phyloP scores from a whole-genome alignment of 2,797 vertebrate genomes.

The Lemur catta region DNA sequence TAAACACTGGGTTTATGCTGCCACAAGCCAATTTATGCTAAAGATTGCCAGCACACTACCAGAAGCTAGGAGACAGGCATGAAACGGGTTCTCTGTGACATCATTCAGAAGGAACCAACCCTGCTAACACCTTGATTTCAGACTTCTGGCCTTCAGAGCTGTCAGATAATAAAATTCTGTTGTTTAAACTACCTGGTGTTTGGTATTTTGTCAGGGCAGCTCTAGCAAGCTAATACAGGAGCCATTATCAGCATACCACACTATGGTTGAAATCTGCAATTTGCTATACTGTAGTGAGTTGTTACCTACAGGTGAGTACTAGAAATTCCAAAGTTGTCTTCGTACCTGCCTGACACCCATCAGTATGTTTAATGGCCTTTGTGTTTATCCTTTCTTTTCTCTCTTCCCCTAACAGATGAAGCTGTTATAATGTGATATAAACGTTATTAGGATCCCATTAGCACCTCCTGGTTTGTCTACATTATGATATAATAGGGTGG shows the following conservation, averaged over 20 bases:
- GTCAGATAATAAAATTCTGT: conserved; percentile 26
- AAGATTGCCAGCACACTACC: conserved; percentile 8
- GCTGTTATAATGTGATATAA: conserved; percentile 35
- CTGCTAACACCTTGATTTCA: conserved; percentile 41
- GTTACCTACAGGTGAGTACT: conserved; percentile 2
- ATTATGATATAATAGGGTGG: conserved; percentile 3
- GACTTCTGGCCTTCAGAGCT: not conserved
- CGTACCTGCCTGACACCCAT: not conserved
- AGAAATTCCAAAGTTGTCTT: not conserved
- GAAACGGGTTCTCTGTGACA: not conserved
- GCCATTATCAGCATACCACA: not conserved
- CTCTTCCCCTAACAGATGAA: conserved; percentile 22
- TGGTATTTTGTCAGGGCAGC: not conserved
- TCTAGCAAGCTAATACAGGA: not conserved
- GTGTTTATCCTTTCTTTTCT: conserved; percentile 37
- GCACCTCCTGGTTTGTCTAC: conserved; percentile 30
- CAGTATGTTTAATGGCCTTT: conserved; percentile 43
- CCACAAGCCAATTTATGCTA: not conserved
- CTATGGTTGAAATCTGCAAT: not conserved
- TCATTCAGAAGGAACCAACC: not conserved
- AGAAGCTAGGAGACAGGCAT: not conserved
- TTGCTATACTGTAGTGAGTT: not conserved
- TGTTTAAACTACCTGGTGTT: not conserved
- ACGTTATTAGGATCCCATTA: conserved; percentile 45
- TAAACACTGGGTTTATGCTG: not conserved